Evolutionary conservation across 2,113 vertebrate genomes (phyloP).

Genomic region (Eudorcas thomsonii): DNA sequence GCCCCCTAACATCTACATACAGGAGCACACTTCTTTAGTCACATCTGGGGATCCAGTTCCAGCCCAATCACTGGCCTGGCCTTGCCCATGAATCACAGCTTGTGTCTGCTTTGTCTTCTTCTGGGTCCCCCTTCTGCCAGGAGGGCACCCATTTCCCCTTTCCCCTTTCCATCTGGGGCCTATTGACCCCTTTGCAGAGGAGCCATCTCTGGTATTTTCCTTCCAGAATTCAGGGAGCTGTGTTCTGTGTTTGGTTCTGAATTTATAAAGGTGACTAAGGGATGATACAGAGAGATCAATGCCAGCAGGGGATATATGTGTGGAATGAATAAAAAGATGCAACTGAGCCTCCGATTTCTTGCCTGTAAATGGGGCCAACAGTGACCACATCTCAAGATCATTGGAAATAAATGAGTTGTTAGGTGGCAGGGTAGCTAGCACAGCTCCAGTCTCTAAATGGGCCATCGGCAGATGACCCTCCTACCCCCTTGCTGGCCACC

Average conservation of each 20-base stretch:
- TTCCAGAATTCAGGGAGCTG: not conserved
- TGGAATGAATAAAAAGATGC: not conserved
- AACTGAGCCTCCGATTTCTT: not conserved
- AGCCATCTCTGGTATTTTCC: not conserved
- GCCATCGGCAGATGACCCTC: fast-evolving
- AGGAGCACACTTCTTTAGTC: not conserved
- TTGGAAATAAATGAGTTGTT: not conserved
- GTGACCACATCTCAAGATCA: not conserved
- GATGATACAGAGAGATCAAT: not conserved
- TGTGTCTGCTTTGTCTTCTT: not conserved
- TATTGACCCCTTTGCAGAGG: not conserved
- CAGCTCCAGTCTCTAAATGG: fast-evolving
- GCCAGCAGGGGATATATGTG: not conserved
- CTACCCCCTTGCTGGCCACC: not conserved
- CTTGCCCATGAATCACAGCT: not conserved
- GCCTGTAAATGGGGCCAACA: not conserved
- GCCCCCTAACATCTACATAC: not conserved
- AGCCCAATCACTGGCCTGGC: too few species aligned
- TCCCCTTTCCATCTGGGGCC: not conserved
- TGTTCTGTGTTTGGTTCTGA: not conserved
- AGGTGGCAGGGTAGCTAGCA: not conserved
- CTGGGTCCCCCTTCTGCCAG: not conserved
- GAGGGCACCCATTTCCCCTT: not conserved
- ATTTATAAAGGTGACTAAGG: not conserved
- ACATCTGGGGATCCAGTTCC: not conserved